A percentile compares a stretch with the other conserved stretches of the same genome.
Conservation (phyloP, 2,113 vertebrate species). For the Cacatua alba region DNA sequence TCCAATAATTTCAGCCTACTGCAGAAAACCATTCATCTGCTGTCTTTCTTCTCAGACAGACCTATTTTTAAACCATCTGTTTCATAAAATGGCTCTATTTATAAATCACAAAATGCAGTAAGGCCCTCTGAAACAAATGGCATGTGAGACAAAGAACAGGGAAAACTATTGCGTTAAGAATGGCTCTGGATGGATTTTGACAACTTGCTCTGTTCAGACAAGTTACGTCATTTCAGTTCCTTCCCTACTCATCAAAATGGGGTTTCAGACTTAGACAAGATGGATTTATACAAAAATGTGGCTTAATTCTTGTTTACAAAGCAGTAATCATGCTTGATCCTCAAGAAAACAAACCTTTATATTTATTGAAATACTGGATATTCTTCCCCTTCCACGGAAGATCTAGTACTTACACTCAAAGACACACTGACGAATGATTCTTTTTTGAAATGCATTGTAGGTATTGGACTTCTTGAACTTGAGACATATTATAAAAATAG, state of each 20-base stretch:
- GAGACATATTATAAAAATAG: background rate
- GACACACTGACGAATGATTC: background rate
- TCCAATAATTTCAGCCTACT: background rate
- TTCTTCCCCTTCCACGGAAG: background rate
- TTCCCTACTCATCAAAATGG: background rate
- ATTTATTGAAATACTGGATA: background rate
- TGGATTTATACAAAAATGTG: background rate
- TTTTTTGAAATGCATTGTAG: background rate
- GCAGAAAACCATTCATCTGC: background rate
- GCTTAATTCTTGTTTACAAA: background rate
- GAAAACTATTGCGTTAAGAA: background rate
- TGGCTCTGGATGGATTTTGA: background rate
- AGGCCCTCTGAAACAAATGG: background rate
- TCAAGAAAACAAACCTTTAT: background rate
- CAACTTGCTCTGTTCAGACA: background rate
- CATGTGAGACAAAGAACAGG: rapidly evolving
- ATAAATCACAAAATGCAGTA: background rate
- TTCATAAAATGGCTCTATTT: background rate
- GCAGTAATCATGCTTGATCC: background rate
- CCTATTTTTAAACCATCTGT: background rate
- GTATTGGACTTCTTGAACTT: background rate
- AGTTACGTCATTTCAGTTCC: background rate
- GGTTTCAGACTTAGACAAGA: background rate
- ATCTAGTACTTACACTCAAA: background rate
- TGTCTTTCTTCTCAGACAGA: background rate